These are phyloP conservation scores for Philaethria dido DNA, from an alignment of 2,888 invertebrate species.

Conservation along the genomic window DNA sequence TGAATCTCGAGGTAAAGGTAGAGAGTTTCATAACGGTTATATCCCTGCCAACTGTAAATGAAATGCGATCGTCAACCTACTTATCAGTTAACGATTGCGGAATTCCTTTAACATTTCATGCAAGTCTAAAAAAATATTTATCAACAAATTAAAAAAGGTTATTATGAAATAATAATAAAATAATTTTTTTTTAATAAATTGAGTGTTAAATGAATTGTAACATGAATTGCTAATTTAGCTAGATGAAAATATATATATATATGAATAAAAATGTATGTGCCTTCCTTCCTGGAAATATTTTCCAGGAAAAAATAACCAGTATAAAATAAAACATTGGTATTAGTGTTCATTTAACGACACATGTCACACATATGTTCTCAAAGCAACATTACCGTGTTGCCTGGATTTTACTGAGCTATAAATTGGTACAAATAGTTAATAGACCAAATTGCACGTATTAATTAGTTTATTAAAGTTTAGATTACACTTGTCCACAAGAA, in stretches of 20 bases:
- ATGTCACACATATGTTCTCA: background rate
- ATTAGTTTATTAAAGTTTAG: too few species aligned
- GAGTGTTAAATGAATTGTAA: too few species aligned
- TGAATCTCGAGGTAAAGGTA: constrained; percentile 32
- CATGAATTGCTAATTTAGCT: too few species aligned
- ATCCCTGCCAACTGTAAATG: constrained; percentile 33
- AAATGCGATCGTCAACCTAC: constrained; percentile 40
- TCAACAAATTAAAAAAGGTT: background rate
- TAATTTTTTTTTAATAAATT: too few species aligned
- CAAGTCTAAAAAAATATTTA: background rate
- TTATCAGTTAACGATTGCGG: constrained; percentile 39
- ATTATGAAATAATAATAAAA: too few species aligned
- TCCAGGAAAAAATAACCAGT: background rate
- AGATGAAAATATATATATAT: background rate
- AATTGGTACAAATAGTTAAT: background rate
- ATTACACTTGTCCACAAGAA: background rate
- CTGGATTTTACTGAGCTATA: background rate
- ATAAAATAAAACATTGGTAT: background rate
- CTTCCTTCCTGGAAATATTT: too few species aligned
- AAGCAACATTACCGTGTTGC: background rate
- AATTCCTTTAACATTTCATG: background rate
- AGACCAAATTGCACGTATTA: background rate
- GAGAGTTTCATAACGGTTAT: constrained; percentile 30
- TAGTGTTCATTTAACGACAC: background rate
- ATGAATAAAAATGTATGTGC: background rate